phyloP scores from a whole-genome alignment of 1,140 invertebrate species.

The Drosophila sucinea region DNA sequence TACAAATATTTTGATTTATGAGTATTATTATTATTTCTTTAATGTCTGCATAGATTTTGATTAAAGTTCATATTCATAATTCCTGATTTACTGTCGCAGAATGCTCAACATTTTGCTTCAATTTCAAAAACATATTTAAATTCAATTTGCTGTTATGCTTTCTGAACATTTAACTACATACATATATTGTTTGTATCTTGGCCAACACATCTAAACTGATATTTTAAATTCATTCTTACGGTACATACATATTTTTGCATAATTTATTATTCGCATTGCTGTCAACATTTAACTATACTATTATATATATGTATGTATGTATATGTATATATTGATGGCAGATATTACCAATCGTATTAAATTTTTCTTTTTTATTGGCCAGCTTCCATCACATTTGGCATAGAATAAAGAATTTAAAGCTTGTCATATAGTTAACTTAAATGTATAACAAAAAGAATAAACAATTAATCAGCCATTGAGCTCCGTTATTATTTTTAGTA shows the following conservation, averaged over 20 bases:
- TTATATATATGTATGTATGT: conserved; percentile 30
- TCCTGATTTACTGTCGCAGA: conserved; percentile 39
- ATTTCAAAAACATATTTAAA: conserved; percentile 46
- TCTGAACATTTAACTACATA: conserved; percentile 61
- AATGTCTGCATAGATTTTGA: conserved; percentile 39
- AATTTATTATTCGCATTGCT: conserved; percentile 38
- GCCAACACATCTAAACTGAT: conserved; percentile 33
- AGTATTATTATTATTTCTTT: not conserved
- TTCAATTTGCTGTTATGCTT: conserved; percentile 19
- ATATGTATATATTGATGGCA: conserved; percentile 32
- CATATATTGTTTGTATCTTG: not conserved
- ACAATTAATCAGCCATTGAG: conserved; percentile 34
- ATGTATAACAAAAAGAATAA: not conserved
- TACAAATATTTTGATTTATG: conserved; percentile 34
- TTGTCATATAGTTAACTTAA: not conserved
- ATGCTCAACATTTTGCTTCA: conserved; percentile 34
- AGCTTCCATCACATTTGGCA: conserved; percentile 20
- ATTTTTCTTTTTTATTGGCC: conserved; percentile 25
- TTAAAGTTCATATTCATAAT: conserved; percentile 52
- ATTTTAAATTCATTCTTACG: conserved; percentile 13
- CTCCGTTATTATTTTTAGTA: conserved; percentile 21
- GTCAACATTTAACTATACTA: conserved; percentile 36
- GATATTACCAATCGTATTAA: conserved; percentile 13
- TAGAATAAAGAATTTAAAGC: conserved; percentile 10
- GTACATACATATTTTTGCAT: conserved; percentile 36